These are phyloP conservation scores for Norana najaformis DNA, from an alignment of 2,888 invertebrate genomes.

Conservation along the genomic window DNA sequence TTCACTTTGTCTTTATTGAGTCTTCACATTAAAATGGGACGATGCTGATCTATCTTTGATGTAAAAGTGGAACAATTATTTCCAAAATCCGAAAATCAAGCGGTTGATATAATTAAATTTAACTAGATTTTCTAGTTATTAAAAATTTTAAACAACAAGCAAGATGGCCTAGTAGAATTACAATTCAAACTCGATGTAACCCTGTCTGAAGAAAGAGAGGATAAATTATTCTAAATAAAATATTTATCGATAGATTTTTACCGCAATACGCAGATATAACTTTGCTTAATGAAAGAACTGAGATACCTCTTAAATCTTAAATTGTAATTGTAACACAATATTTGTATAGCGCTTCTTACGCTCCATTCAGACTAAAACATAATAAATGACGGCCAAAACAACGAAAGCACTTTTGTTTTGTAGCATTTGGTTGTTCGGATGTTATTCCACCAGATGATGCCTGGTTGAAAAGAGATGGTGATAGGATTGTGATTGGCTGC, in stretches of 20 bases:
- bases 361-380: neutral
- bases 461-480: slow-evolving; percentile 31
- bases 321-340: neutral
- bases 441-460: slow-evolving; percentile 29
- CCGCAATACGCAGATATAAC: neutral
- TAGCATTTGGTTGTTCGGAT: slow-evolving; percentile 34
- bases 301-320: no score
- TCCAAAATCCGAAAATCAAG: no score
- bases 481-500: slow-evolving; percentile 30
- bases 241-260: neutral
- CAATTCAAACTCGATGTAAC: neutral
- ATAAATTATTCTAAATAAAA: neutral
- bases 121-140: neutral
- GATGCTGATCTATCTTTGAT: no score
- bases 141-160: neutral
- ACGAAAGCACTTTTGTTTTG: neutral
- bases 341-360: neutral
- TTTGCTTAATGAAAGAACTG: no score
- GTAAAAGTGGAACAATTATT: no score
- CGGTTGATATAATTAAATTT: no score
- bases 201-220: no score
- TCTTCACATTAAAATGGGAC: neutral
- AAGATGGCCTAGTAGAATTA: neutral
- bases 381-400: neutral
- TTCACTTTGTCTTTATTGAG: neutral